Evolutionary conservation across 2,797 vertebrate species (phyloP), one percentile per base, ranked within the genome.

Genomic region (Tapirus indicus): DNA sequence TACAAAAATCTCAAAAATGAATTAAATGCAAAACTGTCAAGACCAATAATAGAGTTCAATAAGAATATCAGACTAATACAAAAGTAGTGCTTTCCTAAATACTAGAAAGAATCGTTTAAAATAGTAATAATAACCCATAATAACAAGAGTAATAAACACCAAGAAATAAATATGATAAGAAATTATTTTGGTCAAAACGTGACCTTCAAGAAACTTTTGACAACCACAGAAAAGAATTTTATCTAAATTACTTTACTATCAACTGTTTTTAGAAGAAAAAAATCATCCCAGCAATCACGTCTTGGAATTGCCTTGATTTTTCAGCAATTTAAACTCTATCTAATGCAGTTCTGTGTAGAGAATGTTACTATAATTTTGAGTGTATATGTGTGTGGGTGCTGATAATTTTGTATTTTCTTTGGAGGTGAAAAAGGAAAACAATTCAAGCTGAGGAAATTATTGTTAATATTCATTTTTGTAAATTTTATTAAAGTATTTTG

Each of bases 301-400:
- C 66, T 94, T 92, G 75, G 35, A 86, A 93, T 75, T 85, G 32
- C 84, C 68, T 96, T 94, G 72, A 82, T 93, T 93, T 97, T 85
- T 92, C 79, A 79, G 41, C 62, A 75, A 38, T 87, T 92, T 64
- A 86, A 58, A 83, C 60, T 35, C 6, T 95, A 23, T 60, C 20
- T 64, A 72, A 75, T 79, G 14, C 58, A 92, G 74, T 78, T 82
- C 12, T 47, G 2, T 71, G 10, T 87, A 87, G 78, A 78, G 69
- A 91, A 69, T 93, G 83, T 82, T 72, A 62, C 27, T 60, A 47
- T 74, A 95, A 75, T 89, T 93, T 89, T 75, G 83, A 92, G 68
- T 52, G 49, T 52, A 52, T 52, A 52, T 52, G 49, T 52, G 49
- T 16, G 49, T 52, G 49, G 49, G 49, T 52, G 49, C 49, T 52